A percentile compares a stretch with the other conserved stretches of the same genome.
Conservation (phyloP, 2,113 vertebrate species). For the Sula dactylatra region DNA sequence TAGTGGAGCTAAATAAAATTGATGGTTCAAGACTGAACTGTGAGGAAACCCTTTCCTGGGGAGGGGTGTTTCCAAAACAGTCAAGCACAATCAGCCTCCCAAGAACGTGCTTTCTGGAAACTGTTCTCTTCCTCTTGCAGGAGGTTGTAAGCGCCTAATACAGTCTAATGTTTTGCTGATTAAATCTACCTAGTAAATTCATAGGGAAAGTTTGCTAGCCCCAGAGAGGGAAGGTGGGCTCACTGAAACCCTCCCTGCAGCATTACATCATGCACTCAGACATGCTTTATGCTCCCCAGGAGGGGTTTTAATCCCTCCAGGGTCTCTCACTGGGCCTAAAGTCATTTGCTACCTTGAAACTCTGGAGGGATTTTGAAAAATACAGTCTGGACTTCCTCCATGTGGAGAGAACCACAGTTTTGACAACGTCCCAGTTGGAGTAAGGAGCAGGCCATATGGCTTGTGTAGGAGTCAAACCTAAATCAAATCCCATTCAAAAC, state of each 20-base stretch:
- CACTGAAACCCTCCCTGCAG: not conserved
- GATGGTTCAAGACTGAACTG: not conserved
- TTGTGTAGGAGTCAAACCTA: not conserved
- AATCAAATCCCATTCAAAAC: not conserved
- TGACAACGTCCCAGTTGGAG: not conserved
- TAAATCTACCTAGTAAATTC: not conserved
- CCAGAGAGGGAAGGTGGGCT: not conserved
- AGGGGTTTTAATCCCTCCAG: not conserved
- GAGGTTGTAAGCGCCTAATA: not conserved
- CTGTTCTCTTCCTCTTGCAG: not conserved
- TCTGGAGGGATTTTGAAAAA: not conserved
- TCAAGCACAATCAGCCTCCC: accelerated
- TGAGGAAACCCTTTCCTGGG: not conserved
- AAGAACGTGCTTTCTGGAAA: not conserved
- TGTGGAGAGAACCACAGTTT: not conserved
- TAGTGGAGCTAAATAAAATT: not conserved
- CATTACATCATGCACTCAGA: not conserved
- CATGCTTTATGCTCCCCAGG: not conserved
- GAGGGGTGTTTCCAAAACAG: not conserved
- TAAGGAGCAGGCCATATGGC: not conserved
- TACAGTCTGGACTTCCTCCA: not conserved
- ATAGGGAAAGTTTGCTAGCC: not conserved
- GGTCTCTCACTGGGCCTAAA: not conserved
- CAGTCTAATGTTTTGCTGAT: not conserved
- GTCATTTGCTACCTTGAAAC: not conserved